phyloP scores from a whole-genome alignment of 1,140 invertebrate genomes.

The Proctacanthus coquilletti region DNA sequence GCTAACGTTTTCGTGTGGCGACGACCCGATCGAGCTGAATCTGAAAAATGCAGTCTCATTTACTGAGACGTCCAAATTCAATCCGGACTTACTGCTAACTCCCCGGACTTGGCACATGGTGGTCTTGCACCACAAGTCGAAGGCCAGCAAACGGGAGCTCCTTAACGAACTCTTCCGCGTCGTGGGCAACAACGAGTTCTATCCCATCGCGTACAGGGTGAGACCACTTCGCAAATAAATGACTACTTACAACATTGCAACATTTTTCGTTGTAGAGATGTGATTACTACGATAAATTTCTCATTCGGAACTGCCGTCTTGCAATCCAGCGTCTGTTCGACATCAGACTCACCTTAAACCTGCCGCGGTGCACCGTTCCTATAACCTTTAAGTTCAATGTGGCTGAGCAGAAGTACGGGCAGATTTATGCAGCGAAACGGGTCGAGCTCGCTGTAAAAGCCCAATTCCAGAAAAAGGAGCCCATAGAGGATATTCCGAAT shows the following conservation, averaged over 20 bases:
- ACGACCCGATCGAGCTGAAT: too few relatives aligned
- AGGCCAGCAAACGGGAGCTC: slow-evolving; percentile 4
- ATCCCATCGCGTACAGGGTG: slow-evolving; percentile 9
- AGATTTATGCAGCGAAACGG: background rate
- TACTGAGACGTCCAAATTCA: too few relatives aligned
- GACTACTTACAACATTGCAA: background rate
- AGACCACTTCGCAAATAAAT: background rate
- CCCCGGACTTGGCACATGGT: slow-evolving; percentile 16
- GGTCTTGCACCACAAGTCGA: slow-evolving; percentile 6
- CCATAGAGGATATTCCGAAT: background rate
- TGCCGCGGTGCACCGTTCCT: slow-evolving; percentile 5
- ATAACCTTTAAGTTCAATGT: background rate
- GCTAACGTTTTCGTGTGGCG: too few relatives aligned
- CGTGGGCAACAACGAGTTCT: slow-evolving; percentile 8
- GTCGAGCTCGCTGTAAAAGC: background rate
- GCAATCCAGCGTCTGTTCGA: slow-evolving; percentile 8
- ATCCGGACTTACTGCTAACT: too few relatives aligned
- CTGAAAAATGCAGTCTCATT: too few relatives aligned
- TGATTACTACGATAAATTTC: slow-evolving; percentile 6
- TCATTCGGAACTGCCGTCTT: slow-evolving; percentile 7
- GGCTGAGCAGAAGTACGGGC: background rate
- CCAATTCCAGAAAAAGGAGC: background rate
- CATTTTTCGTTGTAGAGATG: slow-evolving; percentile 3
- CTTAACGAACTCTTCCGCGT: slow-evolving; percentile 6
- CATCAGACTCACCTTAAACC: slow-evolving; percentile 2